Evolutionary conservation across 2,888 invertebrate species (phyloP).

Genomic region (Allophyes oxyacanthae): DNA sequence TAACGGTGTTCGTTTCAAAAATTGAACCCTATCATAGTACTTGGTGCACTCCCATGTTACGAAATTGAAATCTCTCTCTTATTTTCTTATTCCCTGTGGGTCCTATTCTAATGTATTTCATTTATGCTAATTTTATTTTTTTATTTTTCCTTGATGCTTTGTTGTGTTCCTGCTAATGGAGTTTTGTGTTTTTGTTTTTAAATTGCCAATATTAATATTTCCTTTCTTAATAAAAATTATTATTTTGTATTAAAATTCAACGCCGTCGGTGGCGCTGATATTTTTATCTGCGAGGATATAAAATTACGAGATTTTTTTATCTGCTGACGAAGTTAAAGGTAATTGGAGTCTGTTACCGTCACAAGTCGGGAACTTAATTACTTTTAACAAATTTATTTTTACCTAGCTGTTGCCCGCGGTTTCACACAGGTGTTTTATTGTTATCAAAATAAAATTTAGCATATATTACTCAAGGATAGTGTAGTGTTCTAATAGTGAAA

Average conservation of each 20-base stretch:
- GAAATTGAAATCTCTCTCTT: constrained; percentile 39
- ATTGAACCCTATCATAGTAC: constrained; percentile 26
- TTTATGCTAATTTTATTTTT: constrained; percentile 69
- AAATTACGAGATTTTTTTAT: constrained; percentile 10
- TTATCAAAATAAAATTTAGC: too few species aligned
- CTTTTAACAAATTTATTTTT: constrained; percentile 14
- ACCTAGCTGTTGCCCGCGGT: neutral
- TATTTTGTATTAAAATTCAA: constrained; percentile 34
- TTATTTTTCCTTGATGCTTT: constrained; percentile 54
- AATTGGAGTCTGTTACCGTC: constrained; percentile 19
- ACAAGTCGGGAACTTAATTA: constrained; percentile 5
- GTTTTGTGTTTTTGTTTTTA: constrained; percentile 44
- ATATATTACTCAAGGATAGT: too few species aligned
- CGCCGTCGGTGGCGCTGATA: neutral
- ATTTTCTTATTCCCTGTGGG: constrained; percentile 60
- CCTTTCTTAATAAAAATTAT: constrained; percentile 22
- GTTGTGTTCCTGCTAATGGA: constrained; percentile 58
- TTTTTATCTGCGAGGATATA: constrained; percentile 7
- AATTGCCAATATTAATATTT: constrained; percentile 30
- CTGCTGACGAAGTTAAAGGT: constrained; percentile 10
- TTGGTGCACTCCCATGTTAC: constrained; percentile 21
- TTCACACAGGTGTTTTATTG: too few species aligned
- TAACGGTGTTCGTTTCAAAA: constrained; percentile 7
- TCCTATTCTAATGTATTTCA: constrained; percentile 65
- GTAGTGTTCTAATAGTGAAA: too few species aligned